Conservation (phyloP, 2,113 vertebrate genomes). For the Petromus typicus region DNA sequence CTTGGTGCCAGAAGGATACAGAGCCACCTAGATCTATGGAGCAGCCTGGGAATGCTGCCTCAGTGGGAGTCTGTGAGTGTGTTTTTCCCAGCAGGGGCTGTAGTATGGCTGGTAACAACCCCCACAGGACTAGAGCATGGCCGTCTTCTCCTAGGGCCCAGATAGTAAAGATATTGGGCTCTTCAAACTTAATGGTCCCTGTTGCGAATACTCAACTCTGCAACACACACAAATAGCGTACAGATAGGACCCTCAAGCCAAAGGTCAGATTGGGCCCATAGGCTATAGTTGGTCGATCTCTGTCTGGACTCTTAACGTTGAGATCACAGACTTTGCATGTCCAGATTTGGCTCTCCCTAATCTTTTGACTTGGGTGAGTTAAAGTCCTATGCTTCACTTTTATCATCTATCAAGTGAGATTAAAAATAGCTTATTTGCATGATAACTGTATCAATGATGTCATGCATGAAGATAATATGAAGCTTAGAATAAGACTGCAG, state of each 20-base stretch:
- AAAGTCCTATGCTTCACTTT: not conserved
- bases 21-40: not conserved
- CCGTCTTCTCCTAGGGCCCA: not conserved
- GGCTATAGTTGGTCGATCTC: not conserved
- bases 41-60: not conserved
- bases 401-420: not conserved
- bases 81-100: not conserved
- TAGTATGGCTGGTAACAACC: not conserved
- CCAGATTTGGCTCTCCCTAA: not conserved
- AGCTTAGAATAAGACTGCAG: not conserved
- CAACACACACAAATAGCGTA: not conserved
- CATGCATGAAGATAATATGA: accelerated
- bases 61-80: not conserved
- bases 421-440: not conserved
- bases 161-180: not conserved
- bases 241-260: not conserved
- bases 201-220: not conserved
- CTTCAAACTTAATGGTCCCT: not conserved
- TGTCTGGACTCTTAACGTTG: not conserved
- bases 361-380: not conserved
- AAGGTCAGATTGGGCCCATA: not conserved
- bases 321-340: not conserved
- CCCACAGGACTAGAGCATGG: not conserved
- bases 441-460: not conserved
- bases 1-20: accelerated